Conservation (phyloP, 2,888 invertebrate genomes). For the Tenodera sinensis region DNA sequence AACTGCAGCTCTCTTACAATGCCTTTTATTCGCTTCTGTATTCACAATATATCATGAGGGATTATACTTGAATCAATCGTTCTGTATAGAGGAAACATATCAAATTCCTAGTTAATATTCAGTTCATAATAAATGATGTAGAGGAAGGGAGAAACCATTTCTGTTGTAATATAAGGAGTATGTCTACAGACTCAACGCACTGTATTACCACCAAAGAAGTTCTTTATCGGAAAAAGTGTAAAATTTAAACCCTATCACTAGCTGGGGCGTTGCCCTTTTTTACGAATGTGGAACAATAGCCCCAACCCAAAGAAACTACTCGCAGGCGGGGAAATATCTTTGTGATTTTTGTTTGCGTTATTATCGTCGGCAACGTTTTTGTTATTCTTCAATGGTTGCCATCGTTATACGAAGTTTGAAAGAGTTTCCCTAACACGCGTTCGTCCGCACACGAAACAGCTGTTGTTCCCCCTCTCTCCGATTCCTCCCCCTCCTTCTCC, state of each 20-base stretch:
- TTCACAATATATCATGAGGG: too few species aligned
- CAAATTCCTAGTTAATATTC: not conserved
- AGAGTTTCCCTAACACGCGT: conserved; percentile 3
- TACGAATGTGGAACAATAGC: not conserved
- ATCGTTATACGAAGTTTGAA: not conserved
- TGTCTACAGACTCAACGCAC: not conserved
- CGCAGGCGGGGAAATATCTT: not conserved
- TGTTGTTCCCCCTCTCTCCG: conserved; percentile 7
- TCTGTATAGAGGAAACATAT: too few species aligned
- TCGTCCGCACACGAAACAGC: conserved; percentile 3
- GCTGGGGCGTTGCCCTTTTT: not conserved
- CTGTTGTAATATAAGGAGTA: not conserved
- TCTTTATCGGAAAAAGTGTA: not conserved
- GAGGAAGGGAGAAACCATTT: not conserved
- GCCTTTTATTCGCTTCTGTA: too few species aligned
- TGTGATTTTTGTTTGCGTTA: not conserved
- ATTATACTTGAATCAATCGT: too few species aligned
- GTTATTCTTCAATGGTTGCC: not conserved
- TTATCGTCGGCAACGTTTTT: not conserved
- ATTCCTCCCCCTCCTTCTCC: not conserved
- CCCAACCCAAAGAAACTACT: not conserved
- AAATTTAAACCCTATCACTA: not conserved
- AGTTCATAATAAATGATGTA: not conserved
- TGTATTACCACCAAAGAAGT: not conserved
- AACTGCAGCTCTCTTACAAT: too few species aligned